phyloP scores from a whole-genome alignment of 2,888 invertebrate genomes.

The Microdon myrmicae region DNA sequence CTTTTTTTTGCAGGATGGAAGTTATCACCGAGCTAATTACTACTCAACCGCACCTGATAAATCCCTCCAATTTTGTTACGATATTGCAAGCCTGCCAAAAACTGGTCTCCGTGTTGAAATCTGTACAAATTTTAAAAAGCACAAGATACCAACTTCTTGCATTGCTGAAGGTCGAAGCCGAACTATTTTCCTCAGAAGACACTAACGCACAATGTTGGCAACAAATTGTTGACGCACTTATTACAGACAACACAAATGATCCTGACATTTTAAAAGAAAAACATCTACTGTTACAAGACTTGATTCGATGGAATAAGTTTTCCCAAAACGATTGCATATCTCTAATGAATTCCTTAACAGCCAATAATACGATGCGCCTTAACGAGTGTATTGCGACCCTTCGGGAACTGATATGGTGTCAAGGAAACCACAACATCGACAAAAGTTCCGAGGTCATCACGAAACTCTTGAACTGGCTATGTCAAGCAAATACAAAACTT shows the following conservation, averaged over 20 bases:
- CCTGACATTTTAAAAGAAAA: constrained; percentile 58
- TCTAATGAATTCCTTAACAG: constrained; percentile 57
- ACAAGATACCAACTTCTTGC: constrained; percentile 55
- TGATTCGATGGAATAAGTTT: constrained; percentile 57
- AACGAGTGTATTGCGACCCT: constrained; percentile 61
- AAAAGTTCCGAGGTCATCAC: constrained; percentile 57
- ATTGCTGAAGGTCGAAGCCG: constrained; percentile 55
- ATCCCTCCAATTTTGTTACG: constrained; percentile 57
- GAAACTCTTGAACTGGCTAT: constrained; percentile 58
- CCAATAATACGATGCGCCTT: constrained; percentile 57
- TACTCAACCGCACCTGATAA: constrained; percentile 55
- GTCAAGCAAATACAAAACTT: constrained; percentile 53
- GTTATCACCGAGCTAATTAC: constrained; percentile 58
- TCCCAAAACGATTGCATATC: constrained; percentile 49
- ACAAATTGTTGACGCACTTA: constrained; percentile 56
- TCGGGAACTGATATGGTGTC: constrained; percentile 56
- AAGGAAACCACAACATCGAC: constrained; percentile 57
- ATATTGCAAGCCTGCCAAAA: constrained; percentile 51
- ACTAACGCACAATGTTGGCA: constrained; percentile 53
- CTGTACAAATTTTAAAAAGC: constrained; percentile 55
- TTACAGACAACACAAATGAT: constrained; percentile 56
- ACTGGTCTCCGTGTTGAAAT: constrained; percentile 56
- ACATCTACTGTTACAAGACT: constrained; percentile 57
- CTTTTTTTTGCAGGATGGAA: constrained; percentile 56
- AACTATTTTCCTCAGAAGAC: constrained; percentile 23